Evolutionary conservation across 2,113 vertebrate genomes (phyloP), one percentile per base, ranked within the genome.

Genomic region (Bubo blakistoni): DNA sequence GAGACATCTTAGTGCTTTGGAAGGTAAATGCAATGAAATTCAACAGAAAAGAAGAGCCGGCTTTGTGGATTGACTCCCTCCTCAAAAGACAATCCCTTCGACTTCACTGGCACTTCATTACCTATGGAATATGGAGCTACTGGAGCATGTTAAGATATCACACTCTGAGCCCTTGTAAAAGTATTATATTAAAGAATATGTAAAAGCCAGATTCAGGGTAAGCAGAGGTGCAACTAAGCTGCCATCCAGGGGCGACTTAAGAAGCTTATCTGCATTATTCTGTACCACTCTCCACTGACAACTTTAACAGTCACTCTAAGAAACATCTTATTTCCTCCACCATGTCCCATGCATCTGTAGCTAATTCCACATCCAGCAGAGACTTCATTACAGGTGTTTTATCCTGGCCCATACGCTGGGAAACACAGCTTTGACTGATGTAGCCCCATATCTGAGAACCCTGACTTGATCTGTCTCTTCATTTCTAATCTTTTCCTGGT

Each of bases 231-330:
- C 81, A 73, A 80, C 73, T 90, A 85, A 96, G 89, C 95, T 94
- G 87, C 86, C 81, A 92, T 81, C 91, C 86, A 84, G 52, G 57
- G 66, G 81, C 72, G 89, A 85, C 58, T 85, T 91, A 96, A 97
- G 88, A 12, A 95, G 89, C 87, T 97, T 95, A 94, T 74, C 69
- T 94, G 77, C 77, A 89, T 91, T 95, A 87, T 93, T 92, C 91
- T 79, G n/a, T 52, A 79, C 57, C 81, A 55, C 70, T 87, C 61
- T 69, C 15, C 36, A 32, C 27, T 49, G 87, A 91, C 81, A 93
- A 87, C 52, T 89, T 76, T 5, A 92, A 91, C 84, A 93, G 54
- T 38, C 66, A 49, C 61, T 88, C n/a, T n/a, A 13, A 80, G 66
- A 96, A 93, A 90, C 67, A 87, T 92, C 87, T 94, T 80, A 87